Evolutionary conservation across 2,797 vertebrate species (phyloP).

Genomic region (Gambusia yucatana): DNA sequence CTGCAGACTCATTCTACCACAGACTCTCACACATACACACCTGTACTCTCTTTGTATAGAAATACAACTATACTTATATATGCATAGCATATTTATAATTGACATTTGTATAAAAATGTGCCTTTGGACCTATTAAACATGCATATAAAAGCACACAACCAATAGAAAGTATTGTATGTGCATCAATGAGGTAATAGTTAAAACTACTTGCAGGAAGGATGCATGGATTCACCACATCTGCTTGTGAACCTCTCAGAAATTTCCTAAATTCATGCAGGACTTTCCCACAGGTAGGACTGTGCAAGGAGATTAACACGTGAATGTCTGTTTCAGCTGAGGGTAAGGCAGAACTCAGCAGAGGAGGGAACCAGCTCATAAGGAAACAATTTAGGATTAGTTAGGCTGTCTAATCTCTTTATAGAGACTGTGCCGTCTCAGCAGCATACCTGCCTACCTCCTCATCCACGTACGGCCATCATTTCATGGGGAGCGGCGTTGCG

Average conservation of each 20-base stretch:
- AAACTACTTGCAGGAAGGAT: slow-evolving; percentile 6
- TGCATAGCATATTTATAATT: neutral
- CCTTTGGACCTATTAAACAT: neutral
- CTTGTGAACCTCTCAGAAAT: slow-evolving; percentile 5
- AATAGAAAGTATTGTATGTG: neutral
- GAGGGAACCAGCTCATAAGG: slow-evolving; percentile 80
- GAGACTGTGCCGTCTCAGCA: slow-evolving; percentile 91
- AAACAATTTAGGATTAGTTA: slow-evolving; percentile 94
- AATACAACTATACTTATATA: neutral
- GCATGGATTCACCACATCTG: neutral
- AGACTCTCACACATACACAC: neutral
- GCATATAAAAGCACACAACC: neutral
- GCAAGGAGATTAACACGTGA: slow-evolving; percentile 83
- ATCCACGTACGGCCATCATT: slow-evolving; percentile 56
- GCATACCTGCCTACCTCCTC: slow-evolving; percentile 70
- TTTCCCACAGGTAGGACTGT: slow-evolving; percentile 41
- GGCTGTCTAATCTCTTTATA: slow-evolving; percentile 93
- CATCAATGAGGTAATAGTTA: neutral
- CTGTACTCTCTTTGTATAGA: neutral
- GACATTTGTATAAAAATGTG: neutral
- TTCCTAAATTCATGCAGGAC: slow-evolving; percentile 29
- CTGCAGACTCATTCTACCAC: slow-evolving; percentile 57
- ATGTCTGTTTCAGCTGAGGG: slow-evolving; percentile 82
- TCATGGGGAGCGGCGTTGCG: slow-evolving; percentile 33
- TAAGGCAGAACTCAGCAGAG: slow-evolving; percentile 84